phyloP scores from a whole-genome alignment of 2,113 vertebrate species.

The Limnothrissa miodon region DNA sequence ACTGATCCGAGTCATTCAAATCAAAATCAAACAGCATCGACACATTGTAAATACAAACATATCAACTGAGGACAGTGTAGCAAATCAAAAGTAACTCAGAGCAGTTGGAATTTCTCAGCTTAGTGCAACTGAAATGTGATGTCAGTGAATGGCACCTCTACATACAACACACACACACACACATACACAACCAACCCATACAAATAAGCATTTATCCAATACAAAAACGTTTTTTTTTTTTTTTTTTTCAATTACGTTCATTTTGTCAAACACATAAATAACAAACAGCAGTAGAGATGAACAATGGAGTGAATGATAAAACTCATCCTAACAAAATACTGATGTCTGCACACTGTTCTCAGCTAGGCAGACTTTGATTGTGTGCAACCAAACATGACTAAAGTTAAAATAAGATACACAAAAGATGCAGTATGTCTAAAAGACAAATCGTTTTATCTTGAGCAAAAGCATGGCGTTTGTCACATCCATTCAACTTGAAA shows the following conservation, averaged over 20 bases:
- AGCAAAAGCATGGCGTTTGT: neutral
- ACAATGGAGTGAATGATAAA: conserved; percentile 62
- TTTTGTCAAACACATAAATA: conserved; percentile 19
- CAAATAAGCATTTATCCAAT: neutral
- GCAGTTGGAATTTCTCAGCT: conserved; percentile 9
- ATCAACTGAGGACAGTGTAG: neutral
- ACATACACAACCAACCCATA: conserved; percentile 14
- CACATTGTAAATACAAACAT: neutral
- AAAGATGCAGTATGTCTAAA: neutral
- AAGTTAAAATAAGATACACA: neutral
- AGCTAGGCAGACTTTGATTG: conserved; percentile 8
- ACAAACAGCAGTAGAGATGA: neutral
- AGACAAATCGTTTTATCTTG: neutral
- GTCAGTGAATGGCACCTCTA: conserved; percentile 57
- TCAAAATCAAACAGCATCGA: conserved; percentile 13
- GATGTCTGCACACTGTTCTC: neutral
- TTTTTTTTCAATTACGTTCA: too few species aligned
- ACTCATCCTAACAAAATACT: conserved; percentile 58
- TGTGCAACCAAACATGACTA: neutral
- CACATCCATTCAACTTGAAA: neutral
- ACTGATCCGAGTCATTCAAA: neutral
- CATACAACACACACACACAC: neutral
- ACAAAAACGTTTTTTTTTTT: neutral
- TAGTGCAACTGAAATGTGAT: conserved; percentile 62
- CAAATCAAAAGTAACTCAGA: neutral